phyloP scores from a whole-genome alignment of 2,888 invertebrate species.

The Cylloceria caligata region DNA sequence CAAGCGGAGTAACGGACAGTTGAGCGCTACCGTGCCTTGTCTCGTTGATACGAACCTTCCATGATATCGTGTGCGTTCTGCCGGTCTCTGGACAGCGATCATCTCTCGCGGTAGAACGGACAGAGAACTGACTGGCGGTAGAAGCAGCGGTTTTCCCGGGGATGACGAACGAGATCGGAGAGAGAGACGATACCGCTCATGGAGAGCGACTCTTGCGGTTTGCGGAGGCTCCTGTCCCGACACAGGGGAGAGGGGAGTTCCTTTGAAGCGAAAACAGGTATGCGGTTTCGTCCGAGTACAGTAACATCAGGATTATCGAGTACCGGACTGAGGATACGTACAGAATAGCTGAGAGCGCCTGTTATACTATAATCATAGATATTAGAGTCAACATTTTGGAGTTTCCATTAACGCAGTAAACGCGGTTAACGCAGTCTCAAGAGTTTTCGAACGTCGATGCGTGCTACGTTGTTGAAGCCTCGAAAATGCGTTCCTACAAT shows the following conservation, averaged over 20 bases:
- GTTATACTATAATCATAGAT: constrained; percentile 7
- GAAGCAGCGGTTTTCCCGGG: constrained; percentile 50
- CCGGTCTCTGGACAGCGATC: constrained; percentile 24
- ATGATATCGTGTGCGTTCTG: constrained; percentile 7
- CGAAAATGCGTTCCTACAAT: too few relatives aligned
- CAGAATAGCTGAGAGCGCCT: neutral
- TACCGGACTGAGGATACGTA: constrained; percentile 17
- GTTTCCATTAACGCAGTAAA: neutral
- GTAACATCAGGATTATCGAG: constrained; percentile 60
- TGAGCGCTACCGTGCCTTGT: constrained; percentile 3
- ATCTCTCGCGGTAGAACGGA: constrained; percentile 30
- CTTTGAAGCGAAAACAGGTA: constrained; percentile 65
- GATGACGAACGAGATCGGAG: constrained; percentile 48
- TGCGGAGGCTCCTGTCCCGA: constrained; percentile 47
- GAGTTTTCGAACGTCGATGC: too few relatives aligned
- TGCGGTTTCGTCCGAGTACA: constrained; percentile 58
- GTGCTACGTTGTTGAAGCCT: too few relatives aligned
- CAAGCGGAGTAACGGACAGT: constrained; percentile 6
- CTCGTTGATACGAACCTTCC: neutral
- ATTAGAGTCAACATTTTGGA: neutral
- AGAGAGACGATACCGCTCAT: constrained; percentile 15
- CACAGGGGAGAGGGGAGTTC: constrained; percentile 68
- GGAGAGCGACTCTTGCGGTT: constrained; percentile 59
- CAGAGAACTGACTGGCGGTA: constrained; percentile 34
- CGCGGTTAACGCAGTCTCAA: too few relatives aligned